A percentile compares a stretch with the other conserved stretches of the same genome.
Conservation (phyloP, 2,888 invertebrate genomes). For the Plebejus anna region DNA sequence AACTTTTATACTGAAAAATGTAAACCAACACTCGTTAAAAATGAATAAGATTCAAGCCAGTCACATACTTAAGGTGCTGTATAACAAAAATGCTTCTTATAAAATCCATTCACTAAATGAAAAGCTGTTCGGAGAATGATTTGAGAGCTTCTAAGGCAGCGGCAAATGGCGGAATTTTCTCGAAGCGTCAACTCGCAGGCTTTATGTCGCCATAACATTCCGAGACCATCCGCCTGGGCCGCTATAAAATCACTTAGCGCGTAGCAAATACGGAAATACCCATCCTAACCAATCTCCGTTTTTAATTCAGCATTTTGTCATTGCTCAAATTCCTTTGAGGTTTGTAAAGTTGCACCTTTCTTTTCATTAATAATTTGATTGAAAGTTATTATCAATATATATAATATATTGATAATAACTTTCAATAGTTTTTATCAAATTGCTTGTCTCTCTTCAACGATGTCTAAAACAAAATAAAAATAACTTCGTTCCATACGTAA, state of each 20-base stretch:
- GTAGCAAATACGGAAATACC: constrained; percentile 32
- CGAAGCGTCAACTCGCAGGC: constrained; percentile 67
- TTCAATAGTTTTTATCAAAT: too few relatives aligned
- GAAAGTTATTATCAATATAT: too few relatives aligned
- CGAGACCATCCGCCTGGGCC: constrained; percentile 59
- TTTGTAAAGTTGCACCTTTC: not conserved
- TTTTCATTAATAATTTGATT: not conserved
- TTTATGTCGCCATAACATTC: constrained; percentile 71
- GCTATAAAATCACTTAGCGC: constrained; percentile 67
- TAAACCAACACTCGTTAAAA: not conserved
- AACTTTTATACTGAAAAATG: too few relatives aligned
- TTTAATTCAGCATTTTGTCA: constrained; percentile 22
- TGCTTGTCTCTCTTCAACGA: too few relatives aligned
- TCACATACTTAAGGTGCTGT: constrained; percentile 47
- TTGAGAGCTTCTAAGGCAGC: constrained; percentile 61
- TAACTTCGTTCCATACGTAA: too few relatives aligned
- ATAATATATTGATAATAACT: too few relatives aligned
- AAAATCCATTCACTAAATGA: constrained; percentile 61
- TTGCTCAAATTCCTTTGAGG: not conserved
- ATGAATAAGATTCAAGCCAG: not conserved
- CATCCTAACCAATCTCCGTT: constrained; percentile 20
- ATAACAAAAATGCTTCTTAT: constrained; percentile 52
- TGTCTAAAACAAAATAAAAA: too few relatives aligned
- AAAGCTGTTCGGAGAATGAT: constrained; percentile 53
- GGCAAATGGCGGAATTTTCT: constrained; percentile 56